Evolutionary conservation across 2,888 invertebrate genomes (phyloP).

Genomic region (Polydesmus complanatus): DNA sequence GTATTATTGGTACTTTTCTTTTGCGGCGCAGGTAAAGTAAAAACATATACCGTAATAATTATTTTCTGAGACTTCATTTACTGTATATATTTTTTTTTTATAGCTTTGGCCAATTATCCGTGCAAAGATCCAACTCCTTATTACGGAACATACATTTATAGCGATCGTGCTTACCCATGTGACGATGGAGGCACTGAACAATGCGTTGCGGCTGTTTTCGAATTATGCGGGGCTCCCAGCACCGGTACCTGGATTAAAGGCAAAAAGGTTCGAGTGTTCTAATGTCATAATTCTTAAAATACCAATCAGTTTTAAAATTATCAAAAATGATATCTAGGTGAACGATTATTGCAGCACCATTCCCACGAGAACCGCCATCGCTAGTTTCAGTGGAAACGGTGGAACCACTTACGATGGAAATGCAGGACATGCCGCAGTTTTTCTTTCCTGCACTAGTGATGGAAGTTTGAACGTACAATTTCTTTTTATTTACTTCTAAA

Average conservation of each 20-base stretch:
- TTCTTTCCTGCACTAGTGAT: slow-evolving; percentile 8
- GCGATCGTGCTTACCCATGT: slow-evolving; percentile 12
- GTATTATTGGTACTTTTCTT: no score
- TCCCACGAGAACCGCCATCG: slow-evolving; percentile 8
- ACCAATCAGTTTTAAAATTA: background rate
- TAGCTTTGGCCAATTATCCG: background rate
- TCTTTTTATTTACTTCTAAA: background rate
- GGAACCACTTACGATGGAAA: slow-evolving; percentile 9
- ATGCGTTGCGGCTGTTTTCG: slow-evolving; percentile 10
- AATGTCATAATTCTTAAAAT: background rate
- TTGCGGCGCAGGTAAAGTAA: no score
- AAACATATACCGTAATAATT: no score
- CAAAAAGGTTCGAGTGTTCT: background rate
- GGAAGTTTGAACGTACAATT: slow-evolving; percentile 4
- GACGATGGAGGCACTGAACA: slow-evolving; percentile 11
- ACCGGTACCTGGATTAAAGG: slow-evolving; percentile 8
- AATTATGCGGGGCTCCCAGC: slow-evolving; percentile 7
- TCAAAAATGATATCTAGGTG: no score
- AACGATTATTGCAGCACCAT: slow-evolving; percentile 7
- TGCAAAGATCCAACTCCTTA: slow-evolving; percentile 10
- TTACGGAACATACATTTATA: slow-evolving; percentile 9
- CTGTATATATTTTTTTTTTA: no score
- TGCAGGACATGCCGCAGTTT: slow-evolving; percentile 10
- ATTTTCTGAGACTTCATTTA: no score
- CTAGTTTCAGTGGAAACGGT: slow-evolving; percentile 10